Evolutionary conservation across 2,888 invertebrate genomes (phyloP).

Genomic region (Esperia sulphurella): DNA sequence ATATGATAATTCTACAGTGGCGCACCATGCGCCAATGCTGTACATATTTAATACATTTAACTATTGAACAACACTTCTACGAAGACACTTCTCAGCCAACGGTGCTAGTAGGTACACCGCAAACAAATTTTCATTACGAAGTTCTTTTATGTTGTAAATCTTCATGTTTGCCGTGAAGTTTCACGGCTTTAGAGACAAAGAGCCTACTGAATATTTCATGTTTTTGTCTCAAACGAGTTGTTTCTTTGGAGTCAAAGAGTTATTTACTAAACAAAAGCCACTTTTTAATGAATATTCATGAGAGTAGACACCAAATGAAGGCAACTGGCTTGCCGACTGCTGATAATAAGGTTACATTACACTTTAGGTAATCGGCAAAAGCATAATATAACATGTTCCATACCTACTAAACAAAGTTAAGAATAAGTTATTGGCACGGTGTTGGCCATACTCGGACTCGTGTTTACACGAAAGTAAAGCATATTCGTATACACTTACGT

Average conservation of each 20-base stretch:
- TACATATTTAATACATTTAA: slow-evolving; percentile 3
- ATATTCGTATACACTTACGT: no score
- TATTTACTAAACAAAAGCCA: slow-evolving; percentile 51
- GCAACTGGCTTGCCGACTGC: slow-evolving; percentile 14
- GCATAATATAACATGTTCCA: not conserved
- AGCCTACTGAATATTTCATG: slow-evolving; percentile 64
- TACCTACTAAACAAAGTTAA: no score
- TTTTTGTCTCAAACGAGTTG: slow-evolving; percentile 48
- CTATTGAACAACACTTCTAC: slow-evolving; percentile 8
- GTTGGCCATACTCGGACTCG: no score
- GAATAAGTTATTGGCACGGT: no score
- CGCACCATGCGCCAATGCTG: no score
- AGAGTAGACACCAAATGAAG: slow-evolving; percentile 22
- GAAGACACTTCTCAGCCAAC: not conserved
- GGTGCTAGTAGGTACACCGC: slow-evolving; percentile 14
- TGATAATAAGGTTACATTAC: slow-evolving; percentile 9
- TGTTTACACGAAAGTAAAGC: no score
- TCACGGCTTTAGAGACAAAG: slow-evolving; percentile 57
- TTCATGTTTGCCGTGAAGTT: slow-evolving; percentile 54
- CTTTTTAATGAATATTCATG: slow-evolving; percentile 54
- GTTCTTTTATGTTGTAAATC: slow-evolving; percentile 63
- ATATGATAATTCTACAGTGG: no score
- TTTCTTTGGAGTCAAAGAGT: slow-evolving; percentile 45
- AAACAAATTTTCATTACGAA: slow-evolving; percentile 36
- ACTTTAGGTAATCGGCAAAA: no score